A percentile compares a stretch with the other conserved stretches of the same genome.
phyloP scores from a whole-genome alignment of 1,140 invertebrate genomes.

The Mylabris phalerata region DNA sequence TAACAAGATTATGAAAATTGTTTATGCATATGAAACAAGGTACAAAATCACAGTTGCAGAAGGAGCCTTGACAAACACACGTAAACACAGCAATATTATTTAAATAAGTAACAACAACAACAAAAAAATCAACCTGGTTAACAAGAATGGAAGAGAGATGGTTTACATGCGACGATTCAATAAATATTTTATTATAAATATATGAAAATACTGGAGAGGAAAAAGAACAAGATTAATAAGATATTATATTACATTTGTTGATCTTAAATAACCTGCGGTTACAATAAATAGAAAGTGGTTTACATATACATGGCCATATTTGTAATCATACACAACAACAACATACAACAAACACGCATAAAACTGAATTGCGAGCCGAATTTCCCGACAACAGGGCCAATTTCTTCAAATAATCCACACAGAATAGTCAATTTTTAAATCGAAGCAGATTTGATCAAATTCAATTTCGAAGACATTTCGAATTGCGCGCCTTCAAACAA shows the following conservation, averaged over 20 bases:
- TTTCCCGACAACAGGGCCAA: too few relatives aligned
- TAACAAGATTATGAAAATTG: constrained; percentile 12
- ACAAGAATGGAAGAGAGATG: constrained; percentile 3
- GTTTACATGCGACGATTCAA: constrained; percentile 9
- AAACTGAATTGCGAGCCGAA: too few relatives aligned
- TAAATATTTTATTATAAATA: constrained; percentile 1
- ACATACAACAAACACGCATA: too few relatives aligned
- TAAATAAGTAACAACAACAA: constrained; percentile 1
- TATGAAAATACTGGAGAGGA: too few relatives aligned
- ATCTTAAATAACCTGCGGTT: constrained; percentile 5
- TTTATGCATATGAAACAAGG: too few relatives aligned
- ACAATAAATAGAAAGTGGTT: constrained; percentile 5
- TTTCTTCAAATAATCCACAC: too few relatives aligned
- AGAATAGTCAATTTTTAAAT: too few relatives aligned
- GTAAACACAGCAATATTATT: constrained; percentile 2
- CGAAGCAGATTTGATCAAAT: too few relatives aligned
- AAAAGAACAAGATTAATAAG: constrained; percentile 10
- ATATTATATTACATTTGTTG: constrained; percentile 9
- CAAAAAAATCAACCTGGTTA: too few relatives aligned
- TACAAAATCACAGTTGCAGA: neutral
- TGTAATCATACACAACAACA: neutral
- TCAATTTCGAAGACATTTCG: too few relatives aligned
- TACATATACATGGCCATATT: constrained; percentile 6
- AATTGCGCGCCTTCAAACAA: too few relatives aligned
- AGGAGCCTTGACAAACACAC: constrained; percentile 10